phyloP scores from a whole-genome alignment of 2,888 invertebrate species.

The Eucera pruinosa region DNA sequence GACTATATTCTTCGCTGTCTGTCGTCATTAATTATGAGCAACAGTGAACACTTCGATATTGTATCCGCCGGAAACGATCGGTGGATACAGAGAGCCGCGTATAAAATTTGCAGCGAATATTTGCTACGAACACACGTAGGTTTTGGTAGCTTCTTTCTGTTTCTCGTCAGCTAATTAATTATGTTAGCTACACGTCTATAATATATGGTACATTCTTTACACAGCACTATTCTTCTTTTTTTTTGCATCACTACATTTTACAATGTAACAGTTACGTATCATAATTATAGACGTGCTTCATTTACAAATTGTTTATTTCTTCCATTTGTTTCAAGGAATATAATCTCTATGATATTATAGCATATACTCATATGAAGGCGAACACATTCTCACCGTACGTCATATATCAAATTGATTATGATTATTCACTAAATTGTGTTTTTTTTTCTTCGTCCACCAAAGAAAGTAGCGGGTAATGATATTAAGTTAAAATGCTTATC shows the following conservation, averaged over 20 bases:
- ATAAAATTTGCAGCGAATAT: conserved; percentile 74
- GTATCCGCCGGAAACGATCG: conserved; percentile 72
- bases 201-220: conserved; percentile 57
- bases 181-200: conserved; percentile 51
- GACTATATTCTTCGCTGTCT: conserved; percentile 69
- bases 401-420: conserved; percentile 51
- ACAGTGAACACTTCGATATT: conserved; percentile 80
- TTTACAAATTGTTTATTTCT: conserved; percentile 37
- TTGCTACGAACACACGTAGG: conserved; percentile 80
- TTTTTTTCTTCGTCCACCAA: conserved; percentile 10
- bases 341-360: conserved; percentile 60
- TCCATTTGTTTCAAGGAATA: conserved; percentile 26
- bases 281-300: conserved; percentile 51
- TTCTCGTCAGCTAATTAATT: conserved; percentile 66
- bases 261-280: conserved; percentile 37
- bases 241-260: conserved; percentile 34
- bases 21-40: conserved; percentile 72
- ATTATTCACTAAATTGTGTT: conserved; percentile 51
- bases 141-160: conserved; percentile 73
- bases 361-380: conserved; percentile 57
- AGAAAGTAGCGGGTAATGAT: conserved; percentile 52
- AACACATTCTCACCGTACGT: conserved; percentile 50
- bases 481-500: conserved; percentile 55
- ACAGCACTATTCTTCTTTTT: conserved; percentile 16
- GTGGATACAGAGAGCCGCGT: conserved; percentile 69